A percentile compares a stretch with the other conserved stretches of the same genome.
Evolutionary conservation across 2,888 invertebrate species (phyloP).

Genomic region (Erebia epiphron): DNA sequence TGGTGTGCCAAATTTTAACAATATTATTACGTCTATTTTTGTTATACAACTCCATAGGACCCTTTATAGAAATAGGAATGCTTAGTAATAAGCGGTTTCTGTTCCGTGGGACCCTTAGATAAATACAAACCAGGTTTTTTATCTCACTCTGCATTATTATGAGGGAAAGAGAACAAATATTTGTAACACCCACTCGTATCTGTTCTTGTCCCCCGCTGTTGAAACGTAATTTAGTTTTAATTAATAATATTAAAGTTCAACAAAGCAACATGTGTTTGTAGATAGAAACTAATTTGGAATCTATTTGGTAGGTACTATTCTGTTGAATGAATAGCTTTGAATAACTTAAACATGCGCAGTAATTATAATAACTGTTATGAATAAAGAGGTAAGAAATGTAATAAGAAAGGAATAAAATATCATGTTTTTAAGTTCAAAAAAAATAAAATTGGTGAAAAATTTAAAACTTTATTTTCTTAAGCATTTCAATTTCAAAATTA

Average conservation of each 20-base stretch:
- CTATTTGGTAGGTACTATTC: background rate
- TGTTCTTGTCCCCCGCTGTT: conserved; percentile 57
- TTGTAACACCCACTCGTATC: conserved; percentile 61
- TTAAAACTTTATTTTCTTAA: background rate
- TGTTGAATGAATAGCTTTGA: background rate
- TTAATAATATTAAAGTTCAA: conserved; percentile 51
- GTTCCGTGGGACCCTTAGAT: background rate
- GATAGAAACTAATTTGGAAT: conserved; percentile 6
- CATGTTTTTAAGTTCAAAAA: too few relatives aligned
- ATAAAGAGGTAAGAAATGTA: background rate
- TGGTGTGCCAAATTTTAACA: too few relatives aligned
- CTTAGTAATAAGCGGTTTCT: too few relatives aligned
- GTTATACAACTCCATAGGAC: too few relatives aligned
- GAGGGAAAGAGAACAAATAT: conserved; percentile 49
- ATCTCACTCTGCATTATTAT: background rate
- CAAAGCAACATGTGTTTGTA: conserved; percentile 9
- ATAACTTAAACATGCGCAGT: background rate
- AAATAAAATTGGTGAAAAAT: too few relatives aligned
- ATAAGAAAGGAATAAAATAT: too few relatives aligned
- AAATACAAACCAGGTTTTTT: background rate
- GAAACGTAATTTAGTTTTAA: conserved; percentile 68
- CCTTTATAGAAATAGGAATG: too few relatives aligned
- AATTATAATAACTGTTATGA: background rate
- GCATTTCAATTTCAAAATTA: background rate
- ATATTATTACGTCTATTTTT: too few relatives aligned